These are phyloP conservation scores for Ivindomyrus marchei DNA, from an alignment of 2,113 vertebrate species.

Conservation along the genomic window DNA sequence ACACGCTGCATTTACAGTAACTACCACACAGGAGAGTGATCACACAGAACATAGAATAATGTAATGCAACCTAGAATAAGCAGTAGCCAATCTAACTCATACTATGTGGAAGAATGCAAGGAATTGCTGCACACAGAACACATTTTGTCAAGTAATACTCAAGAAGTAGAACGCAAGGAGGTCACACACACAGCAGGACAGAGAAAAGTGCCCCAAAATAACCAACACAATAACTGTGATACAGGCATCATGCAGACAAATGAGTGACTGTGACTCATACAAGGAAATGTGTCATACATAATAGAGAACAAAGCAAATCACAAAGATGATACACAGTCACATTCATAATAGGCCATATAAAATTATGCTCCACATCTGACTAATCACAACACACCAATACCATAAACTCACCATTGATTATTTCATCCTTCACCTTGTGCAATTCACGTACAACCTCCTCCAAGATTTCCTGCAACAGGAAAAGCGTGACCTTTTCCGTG, in stretches of 20 bases:
- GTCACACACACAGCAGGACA: not conserved
- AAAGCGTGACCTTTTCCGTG: not conserved
- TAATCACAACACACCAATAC: not conserved
- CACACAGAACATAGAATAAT: not conserved
- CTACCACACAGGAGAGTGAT: not conserved
- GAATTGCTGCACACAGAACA: not conserved
- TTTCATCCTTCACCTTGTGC: slow-evolving; percentile 98
- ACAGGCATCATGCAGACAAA: not conserved
- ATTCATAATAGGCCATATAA: not conserved
- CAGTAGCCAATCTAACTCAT: not conserved
- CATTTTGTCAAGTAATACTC: not conserved
- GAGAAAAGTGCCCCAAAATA: not conserved
- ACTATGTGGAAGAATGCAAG: not conserved
- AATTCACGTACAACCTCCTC: slow-evolving; percentile 97
- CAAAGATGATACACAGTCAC: not conserved
- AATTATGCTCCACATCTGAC: not conserved
- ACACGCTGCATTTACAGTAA: not conserved
- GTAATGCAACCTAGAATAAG: not conserved
- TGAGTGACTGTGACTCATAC: not conserved
- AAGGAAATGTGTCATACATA: not conserved
- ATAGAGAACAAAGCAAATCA: not conserved
- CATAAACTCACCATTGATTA: slow-evolving; percentile 84
- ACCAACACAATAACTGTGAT: not conserved
- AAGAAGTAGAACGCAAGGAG: not conserved
- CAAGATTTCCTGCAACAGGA: slow-evolving; percentile 80